Evolutionary conservation across 2,888 invertebrate species (phyloP).

Genomic region (Synergus japonicus): DNA sequence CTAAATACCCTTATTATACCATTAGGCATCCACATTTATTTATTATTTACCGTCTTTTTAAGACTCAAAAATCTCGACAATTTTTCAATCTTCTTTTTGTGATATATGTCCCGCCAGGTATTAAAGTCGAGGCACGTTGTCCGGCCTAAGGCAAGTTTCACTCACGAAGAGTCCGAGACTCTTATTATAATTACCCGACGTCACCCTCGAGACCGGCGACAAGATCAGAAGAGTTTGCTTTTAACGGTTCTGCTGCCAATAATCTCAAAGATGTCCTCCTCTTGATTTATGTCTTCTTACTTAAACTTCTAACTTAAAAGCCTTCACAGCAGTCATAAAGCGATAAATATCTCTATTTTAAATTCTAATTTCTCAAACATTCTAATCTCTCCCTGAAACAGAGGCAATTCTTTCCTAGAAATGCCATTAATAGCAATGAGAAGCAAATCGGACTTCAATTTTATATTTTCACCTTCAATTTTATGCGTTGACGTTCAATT

Average conservation of each 20-base stretch:
- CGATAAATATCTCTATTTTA: not conserved
- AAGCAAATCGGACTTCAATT: too few relatives aligned
- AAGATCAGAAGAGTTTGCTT: conserved; percentile 28
- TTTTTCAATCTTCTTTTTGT: not conserved
- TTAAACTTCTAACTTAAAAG: not conserved
- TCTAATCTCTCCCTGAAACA: not conserved
- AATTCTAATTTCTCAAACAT: not conserved
- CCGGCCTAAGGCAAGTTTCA: not conserved
- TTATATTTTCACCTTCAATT: too few relatives aligned
- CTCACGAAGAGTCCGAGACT: conserved; percentile 2
- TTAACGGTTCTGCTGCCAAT: conserved; percentile 20
- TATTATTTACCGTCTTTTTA: not conserved
- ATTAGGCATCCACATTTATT: not conserved
- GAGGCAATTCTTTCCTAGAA: not conserved
- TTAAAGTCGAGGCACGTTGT: not conserved
- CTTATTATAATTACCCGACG: conserved; percentile 14
- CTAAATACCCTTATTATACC: not conserved
- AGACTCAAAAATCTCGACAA: too few relatives aligned
- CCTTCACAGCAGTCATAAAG: not conserved
- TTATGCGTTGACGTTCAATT: too few relatives aligned
- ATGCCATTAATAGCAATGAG: too few relatives aligned
- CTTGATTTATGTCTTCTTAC: not conserved
- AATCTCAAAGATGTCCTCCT: not conserved
- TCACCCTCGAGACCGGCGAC: conserved; percentile 26
- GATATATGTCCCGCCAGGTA: not conserved